Percentiles rank a stretch among this genome's conserved stretches.
Evolutionary conservation across 37 sponge, comb jelly and placozoan genomes (phyloP).

Genomic region (Beroe ovata): DNA sequence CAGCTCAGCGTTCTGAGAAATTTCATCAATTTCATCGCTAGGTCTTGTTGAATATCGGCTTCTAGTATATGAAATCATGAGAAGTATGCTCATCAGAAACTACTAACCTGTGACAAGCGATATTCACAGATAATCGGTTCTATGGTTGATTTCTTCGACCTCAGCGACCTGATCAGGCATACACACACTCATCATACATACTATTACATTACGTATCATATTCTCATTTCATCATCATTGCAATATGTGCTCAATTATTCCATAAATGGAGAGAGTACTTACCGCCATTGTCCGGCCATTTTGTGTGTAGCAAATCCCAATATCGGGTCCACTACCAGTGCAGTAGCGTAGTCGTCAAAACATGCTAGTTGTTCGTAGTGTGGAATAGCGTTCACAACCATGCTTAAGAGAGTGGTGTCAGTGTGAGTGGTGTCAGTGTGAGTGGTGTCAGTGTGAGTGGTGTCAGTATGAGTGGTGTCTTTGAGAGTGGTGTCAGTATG

Average conservation of each 20-base stretch:
- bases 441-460: neutral
- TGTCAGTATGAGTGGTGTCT: neutral
- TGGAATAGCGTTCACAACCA: constrained; percentile 37
- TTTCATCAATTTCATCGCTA: too few relatives aligned
- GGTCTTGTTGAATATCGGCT: too few relatives aligned
- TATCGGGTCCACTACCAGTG: constrained; percentile 84
- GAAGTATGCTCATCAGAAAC: neutral
- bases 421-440: neutral
- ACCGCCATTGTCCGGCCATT: constrained; percentile 85
- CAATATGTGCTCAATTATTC: too few relatives aligned
- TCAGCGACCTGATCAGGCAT: constrained; percentile 43
- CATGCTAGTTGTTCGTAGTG: constrained; percentile 74
- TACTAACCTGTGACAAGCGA: neutral
- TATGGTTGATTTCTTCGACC: constrained; percentile 19
- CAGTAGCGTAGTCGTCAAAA: constrained; percentile 87
- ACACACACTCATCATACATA: too few relatives aligned
- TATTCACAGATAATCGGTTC: constrained; percentile 38
- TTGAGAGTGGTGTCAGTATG: neutral
- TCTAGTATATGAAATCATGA: too few relatives aligned
- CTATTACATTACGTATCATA: too few relatives aligned
- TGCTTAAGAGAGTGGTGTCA: neutral
- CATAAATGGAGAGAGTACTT: constrained; percentile 61
- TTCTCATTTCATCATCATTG: too few relatives aligned
- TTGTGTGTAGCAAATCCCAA: constrained; percentile 91
- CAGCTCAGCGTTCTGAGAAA: constrained; percentile 1